A percentile compares a stretch with the other conserved stretches of the same genome.
These are phyloP conservation scores for Drosophila sp. DNA, from an alignment of 1,140 invertebrate species.

Conservation along the genomic window DNA sequence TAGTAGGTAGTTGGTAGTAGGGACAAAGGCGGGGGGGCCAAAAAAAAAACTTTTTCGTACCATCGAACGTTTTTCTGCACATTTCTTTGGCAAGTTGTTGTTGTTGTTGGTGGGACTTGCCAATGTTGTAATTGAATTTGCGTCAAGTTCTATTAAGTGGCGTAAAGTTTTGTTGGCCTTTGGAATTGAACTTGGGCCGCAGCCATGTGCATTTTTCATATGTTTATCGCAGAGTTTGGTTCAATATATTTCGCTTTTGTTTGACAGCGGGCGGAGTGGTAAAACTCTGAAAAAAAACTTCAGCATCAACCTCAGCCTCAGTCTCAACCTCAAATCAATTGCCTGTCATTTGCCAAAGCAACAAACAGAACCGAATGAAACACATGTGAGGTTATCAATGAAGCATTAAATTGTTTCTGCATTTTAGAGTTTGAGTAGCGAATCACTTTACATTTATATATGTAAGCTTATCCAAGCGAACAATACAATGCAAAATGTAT, in stretches of 20 bases:
- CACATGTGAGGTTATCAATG: slow-evolving; percentile 74
- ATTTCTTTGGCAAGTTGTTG: slow-evolving; percentile 66
- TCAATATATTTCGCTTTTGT: slow-evolving; percentile 51
- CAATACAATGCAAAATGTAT: slow-evolving; percentile 10
- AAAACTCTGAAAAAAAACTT: slow-evolving; percentile 20
- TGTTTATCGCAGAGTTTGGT: slow-evolving; percentile 73
- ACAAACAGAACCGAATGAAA: slow-evolving; percentile 31
- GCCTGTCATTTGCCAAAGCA: slow-evolving; percentile 58
- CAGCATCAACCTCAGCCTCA: neutral
- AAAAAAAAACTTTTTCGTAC: slow-evolving; percentile 14
- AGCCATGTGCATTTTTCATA: slow-evolving; percentile 81
- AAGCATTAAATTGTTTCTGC: slow-evolving; percentile 80
- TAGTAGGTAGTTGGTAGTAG: neutral
- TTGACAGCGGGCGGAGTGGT: slow-evolving; percentile 27
- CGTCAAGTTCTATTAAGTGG: slow-evolving; percentile 81
- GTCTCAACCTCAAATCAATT: slow-evolving; percentile 34
- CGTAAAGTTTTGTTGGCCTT: slow-evolving; percentile 73
- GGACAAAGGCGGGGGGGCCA: neutral
- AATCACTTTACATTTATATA: slow-evolving; percentile 13
- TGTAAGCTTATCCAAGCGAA: slow-evolving; percentile 17
- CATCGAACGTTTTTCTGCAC: slow-evolving; percentile 38
- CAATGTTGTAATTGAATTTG: slow-evolving; percentile 78
- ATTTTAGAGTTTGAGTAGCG: slow-evolving; percentile 59
- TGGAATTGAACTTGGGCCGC: slow-evolving; percentile 69
- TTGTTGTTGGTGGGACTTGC: slow-evolving; percentile 3